Conservation (phyloP, 2,888 invertebrate genomes). For the Parthenolecanium corni region DNA sequence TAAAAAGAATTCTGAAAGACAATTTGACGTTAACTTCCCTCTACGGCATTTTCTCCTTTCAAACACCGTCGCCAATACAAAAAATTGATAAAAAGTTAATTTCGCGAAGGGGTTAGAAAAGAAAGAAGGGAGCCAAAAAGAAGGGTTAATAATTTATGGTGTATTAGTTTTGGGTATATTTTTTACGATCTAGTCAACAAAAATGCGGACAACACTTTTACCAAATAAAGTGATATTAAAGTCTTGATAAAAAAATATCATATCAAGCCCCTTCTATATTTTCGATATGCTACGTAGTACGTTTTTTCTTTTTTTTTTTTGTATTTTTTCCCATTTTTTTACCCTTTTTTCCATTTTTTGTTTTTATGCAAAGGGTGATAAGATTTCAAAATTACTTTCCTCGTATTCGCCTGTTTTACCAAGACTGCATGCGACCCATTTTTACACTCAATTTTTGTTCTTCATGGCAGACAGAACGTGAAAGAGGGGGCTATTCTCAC, state of each 20-base stretch:
- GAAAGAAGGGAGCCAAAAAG: background rate
- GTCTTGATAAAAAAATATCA: slow-evolving; percentile 10
- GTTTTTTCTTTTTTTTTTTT: too few species aligned
- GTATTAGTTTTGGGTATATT: slow-evolving; percentile 15
- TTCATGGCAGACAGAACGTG: background rate
- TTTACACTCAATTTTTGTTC: slow-evolving; percentile 8
- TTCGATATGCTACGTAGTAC: too few species aligned
- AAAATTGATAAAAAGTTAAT: slow-evolving; percentile 16
- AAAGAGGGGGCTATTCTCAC: too few species aligned
- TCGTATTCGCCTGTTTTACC: slow-evolving; percentile 22
- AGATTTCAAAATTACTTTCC: slow-evolving; percentile 24
- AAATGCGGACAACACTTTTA: slow-evolving; percentile 24
- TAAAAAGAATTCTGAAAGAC: too few species aligned
- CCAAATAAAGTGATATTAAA: slow-evolving; percentile 24
- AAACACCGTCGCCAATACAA: background rate
- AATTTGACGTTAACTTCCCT: too few species aligned
- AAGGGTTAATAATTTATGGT: slow-evolving; percentile 23
- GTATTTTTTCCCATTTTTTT: background rate
- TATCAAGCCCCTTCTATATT: slow-evolving; percentile 2
- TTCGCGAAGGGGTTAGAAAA: background rate
- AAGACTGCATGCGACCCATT: slow-evolving; percentile 16
- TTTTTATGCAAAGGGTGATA: slow-evolving; percentile 21
- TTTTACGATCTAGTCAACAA: slow-evolving; percentile 19
- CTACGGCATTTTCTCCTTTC: background rate
- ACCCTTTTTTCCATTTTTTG: background rate